Evolutionary conservation across 2,888 invertebrate species (phyloP), one percentile per base, ranked within the genome.

Genomic region (Yponomeuta plumbellus): DNA sequence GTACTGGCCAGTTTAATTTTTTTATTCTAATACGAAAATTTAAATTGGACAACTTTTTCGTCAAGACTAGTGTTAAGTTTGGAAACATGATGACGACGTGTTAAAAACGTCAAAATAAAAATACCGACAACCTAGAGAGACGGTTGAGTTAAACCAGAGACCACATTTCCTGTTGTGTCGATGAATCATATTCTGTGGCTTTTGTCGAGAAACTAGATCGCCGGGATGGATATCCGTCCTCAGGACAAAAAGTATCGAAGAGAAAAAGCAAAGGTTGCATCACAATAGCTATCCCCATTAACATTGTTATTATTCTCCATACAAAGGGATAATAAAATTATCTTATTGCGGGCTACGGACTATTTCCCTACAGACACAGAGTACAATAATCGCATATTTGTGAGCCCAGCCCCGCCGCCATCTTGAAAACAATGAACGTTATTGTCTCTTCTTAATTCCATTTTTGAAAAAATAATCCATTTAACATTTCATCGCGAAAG

Each of bases 401-500:
- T 83, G 75, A 79, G 76, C 76, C 80, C 77, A 80, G 76, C 76
- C 80, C 77, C 77, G 77, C 85, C 84, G 88, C 89, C 89, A 90
- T 91, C 85, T 89, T 90, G 86, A 85, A 86, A 87, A 89, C 90
- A 91, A 91, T 89, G 86, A 86, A 80, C 88, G 86, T 89, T 91
- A 89, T 90, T 91, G 89, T 91, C 89, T 88, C 86, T 87, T 85
- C 88, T 88, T 89, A 88, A 90, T 90, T 88, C 89, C 89, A 88
- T 91, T 90, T 91, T 90, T 88, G 85, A 89, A 89, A 91, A 90
- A 91, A 89, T 88, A 89, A 89, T 90, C 87, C 88, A 87, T 88
- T 88, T 88, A 86, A 86, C 85, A 85, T 89, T 88, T 88, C 84
- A 88, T 88, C 84, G 81, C 81, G 81, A 84, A 80, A 79, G 83